These are phyloP conservation scores for Argyrosomus regius DNA, from an alignment of 2,797 vertebrate species.

Conservation along the genomic window DNA sequence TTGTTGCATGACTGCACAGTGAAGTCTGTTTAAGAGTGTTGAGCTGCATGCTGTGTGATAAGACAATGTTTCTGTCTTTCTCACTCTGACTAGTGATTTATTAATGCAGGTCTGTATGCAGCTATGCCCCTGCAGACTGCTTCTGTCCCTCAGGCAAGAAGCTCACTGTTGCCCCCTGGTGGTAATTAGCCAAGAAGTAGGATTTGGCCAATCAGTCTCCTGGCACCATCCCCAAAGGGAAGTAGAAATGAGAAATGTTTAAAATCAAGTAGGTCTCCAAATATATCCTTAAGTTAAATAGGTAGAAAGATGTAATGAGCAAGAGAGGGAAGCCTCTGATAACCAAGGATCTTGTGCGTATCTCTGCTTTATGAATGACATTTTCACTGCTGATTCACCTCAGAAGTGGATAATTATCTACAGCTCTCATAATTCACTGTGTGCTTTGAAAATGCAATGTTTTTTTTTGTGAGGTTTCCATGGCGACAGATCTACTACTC, in stretches of 20 bases:
- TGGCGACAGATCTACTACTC: conserved; percentile 29
- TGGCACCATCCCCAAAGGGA: conserved; percentile 16
- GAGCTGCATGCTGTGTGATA: conserved; percentile 40
- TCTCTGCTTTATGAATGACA: conserved; percentile 18
- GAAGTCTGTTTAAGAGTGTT: conserved; percentile 5
- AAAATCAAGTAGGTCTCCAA: conserved; percentile 21
- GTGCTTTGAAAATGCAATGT: conserved; percentile 28
- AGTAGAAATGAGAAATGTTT: conserved; percentile 19
- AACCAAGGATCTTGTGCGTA: background rate
- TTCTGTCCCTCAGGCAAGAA: conserved; percentile 60
- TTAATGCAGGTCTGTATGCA: conserved; percentile 83
- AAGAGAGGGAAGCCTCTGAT: background rate
- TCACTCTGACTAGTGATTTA: conserved; percentile 78
- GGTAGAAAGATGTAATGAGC: conserved; percentile 23
- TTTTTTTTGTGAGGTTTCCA: conserved; percentile 15
- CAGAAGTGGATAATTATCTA: conserved; percentile 42
- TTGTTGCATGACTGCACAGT: background rate
- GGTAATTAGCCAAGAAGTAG: conserved; percentile 52
- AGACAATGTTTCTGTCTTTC: conserved; percentile 61
- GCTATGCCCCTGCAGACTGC: conserved; percentile 67
- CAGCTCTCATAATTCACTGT: conserved; percentile 31
- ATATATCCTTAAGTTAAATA: conserved; percentile 38
- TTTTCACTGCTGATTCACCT: conserved; percentile 30
- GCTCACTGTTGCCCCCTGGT: conserved; percentile 80
- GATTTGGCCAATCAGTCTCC: conserved; percentile 38